Evolutionary conservation across 2,797 vertebrate genomes (phyloP).

Genomic region (Hippoglossus hippoglossus): DNA sequence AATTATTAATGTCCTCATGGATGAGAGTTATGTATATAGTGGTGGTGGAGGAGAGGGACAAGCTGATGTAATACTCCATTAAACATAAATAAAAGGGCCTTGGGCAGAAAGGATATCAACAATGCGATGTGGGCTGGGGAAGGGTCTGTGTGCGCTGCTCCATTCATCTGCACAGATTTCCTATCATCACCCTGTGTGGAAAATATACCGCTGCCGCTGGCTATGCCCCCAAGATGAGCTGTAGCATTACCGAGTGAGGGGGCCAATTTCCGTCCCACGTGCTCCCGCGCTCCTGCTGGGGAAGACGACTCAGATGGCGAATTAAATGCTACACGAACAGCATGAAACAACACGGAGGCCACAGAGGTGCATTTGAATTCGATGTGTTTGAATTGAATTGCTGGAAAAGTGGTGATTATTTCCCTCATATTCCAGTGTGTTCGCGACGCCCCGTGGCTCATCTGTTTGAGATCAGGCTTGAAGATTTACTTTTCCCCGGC

Average conservation of each 20-base stretch:
- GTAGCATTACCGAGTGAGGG: constrained; percentile 48
- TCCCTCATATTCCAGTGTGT: neutral
- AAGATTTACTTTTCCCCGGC: constrained; percentile 8
- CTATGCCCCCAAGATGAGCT: constrained; percentile 58
- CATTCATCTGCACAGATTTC: constrained; percentile 55
- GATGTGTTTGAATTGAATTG: constrained; percentile 6
- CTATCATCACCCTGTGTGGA: constrained; percentile 41
- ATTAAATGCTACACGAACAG: constrained; percentile 36
- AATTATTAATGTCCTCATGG: constrained; percentile 51
- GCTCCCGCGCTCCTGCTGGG: constrained; percentile 23
- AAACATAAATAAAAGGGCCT: constrained; percentile 59
- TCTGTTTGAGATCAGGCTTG: constrained; percentile 3
- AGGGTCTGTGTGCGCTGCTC: constrained; percentile 11
- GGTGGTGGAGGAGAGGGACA: constrained; percentile 17
- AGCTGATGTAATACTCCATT: constrained; percentile 55
- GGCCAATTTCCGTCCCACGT: constrained; percentile 40
- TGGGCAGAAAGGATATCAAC: constrained; percentile 41
- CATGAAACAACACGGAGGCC: constrained; percentile 27
- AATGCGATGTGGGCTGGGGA: constrained; percentile 11
- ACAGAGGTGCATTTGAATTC: constrained; percentile 29
- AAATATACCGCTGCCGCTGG: constrained; percentile 51
- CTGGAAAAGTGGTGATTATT: constrained; percentile 21
- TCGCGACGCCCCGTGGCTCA: neutral
- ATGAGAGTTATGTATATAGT: constrained; percentile 33
- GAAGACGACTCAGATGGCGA: constrained; percentile 6